Percentiles rank a stretch among this genome's conserved stretches.
Conservation (phyloP, 2,888 invertebrate genomes). For the Scelioninae gen. 1 region DNA sequence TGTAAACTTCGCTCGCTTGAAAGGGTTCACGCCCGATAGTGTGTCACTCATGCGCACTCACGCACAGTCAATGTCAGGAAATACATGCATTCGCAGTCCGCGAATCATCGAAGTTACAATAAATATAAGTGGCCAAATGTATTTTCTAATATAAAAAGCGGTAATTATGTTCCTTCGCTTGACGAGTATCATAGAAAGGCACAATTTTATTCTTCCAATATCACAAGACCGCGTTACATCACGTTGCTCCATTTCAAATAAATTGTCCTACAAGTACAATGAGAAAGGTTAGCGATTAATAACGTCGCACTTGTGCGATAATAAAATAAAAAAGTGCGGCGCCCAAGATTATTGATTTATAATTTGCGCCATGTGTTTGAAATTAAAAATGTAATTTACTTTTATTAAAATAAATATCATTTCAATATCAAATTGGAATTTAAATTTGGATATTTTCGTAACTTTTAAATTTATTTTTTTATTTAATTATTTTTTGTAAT, state of each 20-base stretch:
- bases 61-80: slow-evolving; percentile 15
- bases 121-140: not conserved
- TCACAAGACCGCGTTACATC: not conserved
- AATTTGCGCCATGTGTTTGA: not conserved
- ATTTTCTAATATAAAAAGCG: not conserved
- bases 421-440: no score
- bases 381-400: not conserved
- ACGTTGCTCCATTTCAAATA: not conserved
- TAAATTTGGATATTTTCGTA: not conserved
- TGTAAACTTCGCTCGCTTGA: not conserved
- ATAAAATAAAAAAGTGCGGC: slow-evolving; percentile 20
- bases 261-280: slow-evolving; percentile 17
- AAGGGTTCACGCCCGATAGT: slow-evolving; percentile 52
- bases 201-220: not conserved
- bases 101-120: not conserved
- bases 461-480: not conserved
- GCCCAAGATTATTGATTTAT: slow-evolving; percentile 17
- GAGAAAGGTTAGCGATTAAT: slow-evolving; percentile 53
- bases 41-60: slow-evolving; percentile 55
- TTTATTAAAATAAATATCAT: no score
- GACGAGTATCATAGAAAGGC: not conserved
- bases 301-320: slow-evolving; percentile 19
- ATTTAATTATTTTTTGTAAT: not conserved
- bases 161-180: slow-evolving; percentile 1
- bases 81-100: slow-evolving; percentile 3